Evolutionary conservation across 1,140 invertebrate species (phyloP), one percentile per base, ranked within the genome.

Genomic region (Drosophila sucinea): DNA sequence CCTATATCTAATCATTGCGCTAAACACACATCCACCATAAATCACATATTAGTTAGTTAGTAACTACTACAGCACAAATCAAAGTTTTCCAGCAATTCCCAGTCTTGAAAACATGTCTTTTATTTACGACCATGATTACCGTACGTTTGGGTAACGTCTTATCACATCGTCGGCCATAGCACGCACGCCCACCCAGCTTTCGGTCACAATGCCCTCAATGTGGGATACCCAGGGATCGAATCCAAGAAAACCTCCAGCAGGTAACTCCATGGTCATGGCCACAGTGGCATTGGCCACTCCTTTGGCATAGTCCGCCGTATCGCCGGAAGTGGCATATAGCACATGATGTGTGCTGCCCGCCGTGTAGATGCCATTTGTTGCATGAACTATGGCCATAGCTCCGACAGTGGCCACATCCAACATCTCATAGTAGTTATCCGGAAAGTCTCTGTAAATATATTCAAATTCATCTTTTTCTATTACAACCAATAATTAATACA

Each of bases 111-210:
- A 56, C 67, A 72, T 76, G 64, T 67, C 1, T 67, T 73, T 77
- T 86, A 86, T 77, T 86, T 86, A 79, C 17, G 63, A 35, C 40
- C 47, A 47, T 7, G 60, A 73, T 67, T 69, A 35, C 1, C 17
- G 17, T 17, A 17, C 17, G 17, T 17, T 25, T 51, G 23, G 63
- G 35, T 80, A 77, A 30, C 63, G 66, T 23, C 58, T 87, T 78
- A 89, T 84, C 77, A 87, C 77, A 69, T 78, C 77, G 60, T 56
- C 6, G 60, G 86, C 83, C 90, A 90, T 91, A n/a, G 90, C 90
- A 25, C 73, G 73, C 51, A 97, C 93, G 1, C 94, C 95, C 64
- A 95, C 94, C 93, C 96, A 97, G 1, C 96, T 97, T 92, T 98
- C 97, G 29, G 93, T 93, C 4, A 94, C 92, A 4, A 94, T 92